phyloP scores from a whole-genome alignment of 2,113 vertebrate species.

The Mionectes macconnelli region DNA sequence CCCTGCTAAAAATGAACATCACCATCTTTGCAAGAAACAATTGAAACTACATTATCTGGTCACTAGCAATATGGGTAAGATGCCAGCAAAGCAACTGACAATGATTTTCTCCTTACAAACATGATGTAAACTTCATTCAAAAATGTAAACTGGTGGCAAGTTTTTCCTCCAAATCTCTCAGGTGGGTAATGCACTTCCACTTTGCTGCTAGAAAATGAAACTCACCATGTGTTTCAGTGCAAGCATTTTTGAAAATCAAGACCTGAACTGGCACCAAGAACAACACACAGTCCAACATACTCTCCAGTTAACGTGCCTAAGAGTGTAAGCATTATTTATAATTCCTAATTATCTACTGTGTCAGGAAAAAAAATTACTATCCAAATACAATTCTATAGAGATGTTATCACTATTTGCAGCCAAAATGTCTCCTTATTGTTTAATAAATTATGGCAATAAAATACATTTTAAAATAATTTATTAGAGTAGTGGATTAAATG shows the following conservation, averaged over 20 bases:
- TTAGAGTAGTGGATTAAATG: constrained; percentile 51
- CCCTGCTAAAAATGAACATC: background rate
- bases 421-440: constrained; percentile 64
- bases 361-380: constrained; percentile 13
- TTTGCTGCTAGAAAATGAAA: background rate
- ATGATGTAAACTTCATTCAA: background rate
- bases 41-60: background rate
- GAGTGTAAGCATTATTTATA: constrained; percentile 46
- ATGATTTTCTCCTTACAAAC: background rate
- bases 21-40: background rate
- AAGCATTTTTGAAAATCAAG: background rate
- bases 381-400: constrained; percentile 34
- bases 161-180: background rate
- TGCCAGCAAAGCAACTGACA: background rate
- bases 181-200: background rate
- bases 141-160: background rate
- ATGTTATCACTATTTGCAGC: constrained; percentile 49
- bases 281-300: background rate
- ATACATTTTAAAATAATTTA: constrained; percentile 66
- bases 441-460: constrained; percentile 67
- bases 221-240: background rate
- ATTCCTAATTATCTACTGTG: constrained; percentile 49
- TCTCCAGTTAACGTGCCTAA: background rate
- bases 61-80: background rate
- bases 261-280: constrained; percentile 28